Evolutionary conservation across 2,113 vertebrate species (phyloP).

Genomic region (Microcebus lehilahytsara): DNA sequence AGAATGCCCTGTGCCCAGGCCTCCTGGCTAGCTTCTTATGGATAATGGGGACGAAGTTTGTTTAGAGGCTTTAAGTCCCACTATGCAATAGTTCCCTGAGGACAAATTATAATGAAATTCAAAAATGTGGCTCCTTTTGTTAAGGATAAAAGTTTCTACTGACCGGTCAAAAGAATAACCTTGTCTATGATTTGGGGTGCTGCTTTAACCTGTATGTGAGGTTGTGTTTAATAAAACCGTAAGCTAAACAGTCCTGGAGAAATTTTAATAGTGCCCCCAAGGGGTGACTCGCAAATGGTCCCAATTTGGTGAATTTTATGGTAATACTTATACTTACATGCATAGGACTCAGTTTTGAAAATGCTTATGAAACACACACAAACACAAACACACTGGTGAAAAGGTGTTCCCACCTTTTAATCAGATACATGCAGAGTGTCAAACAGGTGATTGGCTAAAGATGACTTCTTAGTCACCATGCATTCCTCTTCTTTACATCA

Average conservation of each 20-base stretch:
- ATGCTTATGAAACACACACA: not conserved
- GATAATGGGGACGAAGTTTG: not conserved
- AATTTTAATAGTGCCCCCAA: not conserved
- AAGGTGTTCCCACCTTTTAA: not conserved
- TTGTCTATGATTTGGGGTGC: not conserved
- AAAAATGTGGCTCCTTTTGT: not conserved
- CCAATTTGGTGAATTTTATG: not conserved
- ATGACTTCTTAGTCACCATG: conserved; percentile 30
- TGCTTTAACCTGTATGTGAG: not conserved
- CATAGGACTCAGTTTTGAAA: not conserved
- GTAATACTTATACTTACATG: not conserved
- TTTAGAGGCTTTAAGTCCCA: not conserved
- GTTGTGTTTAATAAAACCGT: not conserved
- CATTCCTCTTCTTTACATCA: conserved; percentile 46
- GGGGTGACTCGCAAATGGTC: not conserved
- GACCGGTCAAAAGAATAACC: not conserved
- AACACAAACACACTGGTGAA: not conserved
- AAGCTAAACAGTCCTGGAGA: not conserved
- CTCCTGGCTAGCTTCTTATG: not conserved
- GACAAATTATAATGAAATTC: not conserved
- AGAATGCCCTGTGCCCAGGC: not conserved
- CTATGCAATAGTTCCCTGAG: not conserved
- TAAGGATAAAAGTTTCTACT: not conserved
- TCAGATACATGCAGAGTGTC: not conserved
- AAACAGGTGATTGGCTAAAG: conserved; percentile 6